Evolutionary conservation across 2,113 vertebrate species (phyloP).

Genomic region (Illadopsis cleaveri): DNA sequence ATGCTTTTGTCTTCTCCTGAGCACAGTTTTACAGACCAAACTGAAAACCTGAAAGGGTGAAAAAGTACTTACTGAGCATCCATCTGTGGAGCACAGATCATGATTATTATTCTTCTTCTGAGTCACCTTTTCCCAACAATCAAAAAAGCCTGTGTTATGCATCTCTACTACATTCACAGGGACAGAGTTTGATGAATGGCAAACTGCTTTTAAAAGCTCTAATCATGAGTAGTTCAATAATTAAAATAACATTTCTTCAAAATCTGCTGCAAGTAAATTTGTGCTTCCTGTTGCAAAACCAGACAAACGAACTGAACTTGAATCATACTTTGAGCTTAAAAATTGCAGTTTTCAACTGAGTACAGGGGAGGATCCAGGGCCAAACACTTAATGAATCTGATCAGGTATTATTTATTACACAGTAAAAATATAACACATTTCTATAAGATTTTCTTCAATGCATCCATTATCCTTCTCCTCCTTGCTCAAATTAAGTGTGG

Average conservation of each 20-base stretch:
- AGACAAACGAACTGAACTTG: neutral
- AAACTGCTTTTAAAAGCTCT: neutral
- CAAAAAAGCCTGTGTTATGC: neutral
- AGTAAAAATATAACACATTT: neutral
- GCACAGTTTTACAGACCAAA: neutral
- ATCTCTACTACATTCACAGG: neutral
- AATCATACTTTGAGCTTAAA: neutral
- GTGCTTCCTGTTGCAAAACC: neutral
- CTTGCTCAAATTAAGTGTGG: neutral
- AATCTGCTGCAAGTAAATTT: neutral
- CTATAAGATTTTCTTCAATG: neutral
- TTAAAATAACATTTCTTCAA: neutral
- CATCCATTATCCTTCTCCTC: neutral
- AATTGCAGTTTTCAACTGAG: neutral
- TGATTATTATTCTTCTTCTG: neutral
- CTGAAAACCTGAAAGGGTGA: neutral
- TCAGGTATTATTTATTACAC: neutral
- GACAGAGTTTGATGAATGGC: neutral
- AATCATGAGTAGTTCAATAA: neutral
- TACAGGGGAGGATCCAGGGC: neutral
- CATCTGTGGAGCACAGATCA: neutral
- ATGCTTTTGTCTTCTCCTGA: neutral
- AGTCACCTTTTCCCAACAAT: neutral
- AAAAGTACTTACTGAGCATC: neutral
- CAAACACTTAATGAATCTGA: neutral